A percentile compares a stretch with the other conserved stretches of the same genome.
phyloP scores from a whole-genome alignment of 2,888 invertebrate species.

The Electrophaes corylata region DNA sequence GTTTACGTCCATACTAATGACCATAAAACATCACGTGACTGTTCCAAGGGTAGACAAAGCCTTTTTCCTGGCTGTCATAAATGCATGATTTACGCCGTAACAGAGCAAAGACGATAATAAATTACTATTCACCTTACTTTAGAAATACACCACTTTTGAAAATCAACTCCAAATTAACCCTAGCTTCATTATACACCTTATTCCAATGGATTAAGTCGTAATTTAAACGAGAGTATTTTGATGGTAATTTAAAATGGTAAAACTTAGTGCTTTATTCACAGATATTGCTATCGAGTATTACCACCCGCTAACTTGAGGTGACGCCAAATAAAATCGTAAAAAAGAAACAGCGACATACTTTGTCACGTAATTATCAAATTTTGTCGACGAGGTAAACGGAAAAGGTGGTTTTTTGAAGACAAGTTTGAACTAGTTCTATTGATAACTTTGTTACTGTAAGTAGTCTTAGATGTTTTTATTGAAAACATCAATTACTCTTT shows the following conservation, averaged over 20 bases:
- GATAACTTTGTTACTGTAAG: neutral
- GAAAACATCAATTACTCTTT: neutral
- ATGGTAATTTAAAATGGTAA: conserved; percentile 39
- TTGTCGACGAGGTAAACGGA: neutral
- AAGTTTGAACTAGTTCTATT: too few relatives aligned
- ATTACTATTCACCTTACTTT: conserved; percentile 75
- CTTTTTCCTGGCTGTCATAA: conserved; percentile 76
- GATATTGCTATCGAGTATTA: conserved; percentile 72
- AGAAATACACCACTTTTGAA: conserved; percentile 51
- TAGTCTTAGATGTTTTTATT: neutral
- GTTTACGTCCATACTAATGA: conserved; percentile 66
- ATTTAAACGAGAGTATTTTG: conserved; percentile 10
- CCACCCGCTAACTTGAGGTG: conserved; percentile 79
- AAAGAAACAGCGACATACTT: conserved; percentile 41
- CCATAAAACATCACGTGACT: conserved; percentile 56
- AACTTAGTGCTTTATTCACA: conserved; percentile 68
- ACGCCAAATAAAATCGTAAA: conserved; percentile 63
- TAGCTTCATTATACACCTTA: conserved; percentile 47
- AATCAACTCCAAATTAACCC: conserved; percentile 27
- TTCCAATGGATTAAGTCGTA: conserved; percentile 14
- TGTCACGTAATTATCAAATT: conserved; percentile 35
- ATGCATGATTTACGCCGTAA: conserved; percentile 82
- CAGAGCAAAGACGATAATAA: conserved; percentile 78
- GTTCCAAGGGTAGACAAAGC: conserved; percentile 70
- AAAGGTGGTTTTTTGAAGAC: neutral